Evolutionary conservation across 2,888 invertebrate genomes (phyloP), one percentile per base, ranked within the genome.

Genomic region (Stenoptilia bipunctidactyla): DNA sequence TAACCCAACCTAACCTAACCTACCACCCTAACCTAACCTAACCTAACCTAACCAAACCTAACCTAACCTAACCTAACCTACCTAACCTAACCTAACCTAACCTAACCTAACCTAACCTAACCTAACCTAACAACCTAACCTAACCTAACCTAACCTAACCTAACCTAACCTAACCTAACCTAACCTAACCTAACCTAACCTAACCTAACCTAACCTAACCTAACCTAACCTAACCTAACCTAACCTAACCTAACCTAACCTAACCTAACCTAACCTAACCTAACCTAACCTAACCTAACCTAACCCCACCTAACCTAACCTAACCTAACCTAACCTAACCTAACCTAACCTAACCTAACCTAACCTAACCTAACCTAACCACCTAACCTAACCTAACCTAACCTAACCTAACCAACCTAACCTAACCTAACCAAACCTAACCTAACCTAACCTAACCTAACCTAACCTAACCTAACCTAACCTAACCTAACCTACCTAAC

Each of bases 371-470:
- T 45, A 45, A 44, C 45, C 43, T 45, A 45, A 45, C 43, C 44
- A n/a, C n/a, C n/a, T n/a, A n/a, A n/a, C n/a, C n/a, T n/a, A n/a
- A n/a, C n/a, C n/a, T n/a, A n/a, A n/a, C n/a, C n/a, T n/a, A n/a
- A n/a, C n/a, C n/a, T n/a, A n/a, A n/a, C n/a, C n/a, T n/a, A n/a
- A n/a, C n/a, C 43, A 43, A 44, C 45, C 42, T 45, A 44, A 45
- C 48, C 45, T 45, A 46, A 43, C 48, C 44, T 45, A 45, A 48
- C 46, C 43, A 45, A 47, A 49, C 47, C 49, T 47, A 47, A 49
- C 47, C 49, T 51, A 51, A 51, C 51, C 50, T 45, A 20, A 45
- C n/a, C n/a, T n/a, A n/a, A n/a, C n/a, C n/a, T n/a, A n/a, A 49
- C 47, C 49, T 47, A 47, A 49, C 50, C 46, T 47, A 50, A 47